These are phyloP conservation scores for Eueides isabella DNA, from an alignment of 1,140 invertebrate species.

Conservation along the genomic window DNA sequence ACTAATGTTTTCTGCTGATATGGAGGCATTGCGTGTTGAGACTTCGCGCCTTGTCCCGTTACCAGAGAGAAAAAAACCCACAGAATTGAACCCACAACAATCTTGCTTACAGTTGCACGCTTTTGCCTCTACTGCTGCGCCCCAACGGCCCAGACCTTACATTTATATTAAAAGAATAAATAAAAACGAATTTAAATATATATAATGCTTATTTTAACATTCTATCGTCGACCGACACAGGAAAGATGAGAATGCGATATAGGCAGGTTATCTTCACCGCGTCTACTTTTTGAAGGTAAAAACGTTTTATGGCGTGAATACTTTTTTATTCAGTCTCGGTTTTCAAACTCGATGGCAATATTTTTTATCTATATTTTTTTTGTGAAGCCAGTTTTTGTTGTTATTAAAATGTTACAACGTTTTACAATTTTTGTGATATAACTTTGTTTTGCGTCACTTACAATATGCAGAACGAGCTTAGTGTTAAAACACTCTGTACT, in stretches of 20 bases:
- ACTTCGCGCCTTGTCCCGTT: too few species aligned
- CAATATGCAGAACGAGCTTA: neutral
- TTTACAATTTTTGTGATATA: neutral
- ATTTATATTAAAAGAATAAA: too few species aligned
- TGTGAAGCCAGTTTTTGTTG: neutral
- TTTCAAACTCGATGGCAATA: neutral
- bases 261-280: neutral
- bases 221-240: conserved; percentile 3
- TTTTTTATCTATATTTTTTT: neutral
- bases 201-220: neutral
- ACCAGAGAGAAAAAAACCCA: too few species aligned
- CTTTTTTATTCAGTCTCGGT: neutral
- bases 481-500: neutral
- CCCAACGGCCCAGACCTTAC: too few species aligned
- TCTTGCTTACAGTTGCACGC: too few species aligned
- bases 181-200: neutral
- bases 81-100: too few species aligned
- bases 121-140: too few species aligned
- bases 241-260: conserved; percentile 6
- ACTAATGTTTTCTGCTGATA: too few species aligned
- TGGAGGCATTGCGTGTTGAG: too few species aligned
- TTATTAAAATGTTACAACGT: neutral
- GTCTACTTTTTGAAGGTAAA: conserved; percentile 1
- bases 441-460: too few species aligned
- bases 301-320: conserved; percentile 11